phyloP scores from a whole-genome alignment of 1,140 invertebrate species.

The Lineus longissimus region DNA sequence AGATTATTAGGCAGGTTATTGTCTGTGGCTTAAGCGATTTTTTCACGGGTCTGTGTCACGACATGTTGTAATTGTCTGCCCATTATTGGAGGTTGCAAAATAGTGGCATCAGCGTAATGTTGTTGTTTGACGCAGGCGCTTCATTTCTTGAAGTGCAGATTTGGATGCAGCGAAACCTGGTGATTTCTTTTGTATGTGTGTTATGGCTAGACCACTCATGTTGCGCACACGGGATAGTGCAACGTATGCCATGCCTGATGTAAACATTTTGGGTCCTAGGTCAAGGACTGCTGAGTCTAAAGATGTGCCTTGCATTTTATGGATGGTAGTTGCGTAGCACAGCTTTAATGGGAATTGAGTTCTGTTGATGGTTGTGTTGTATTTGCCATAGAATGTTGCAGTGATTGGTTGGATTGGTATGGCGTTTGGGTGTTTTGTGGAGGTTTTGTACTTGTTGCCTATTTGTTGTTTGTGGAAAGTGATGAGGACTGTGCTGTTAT shows the following conservation, averaged over 20 bases:
- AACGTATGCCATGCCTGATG: neutral
- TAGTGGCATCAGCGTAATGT: too few species aligned
- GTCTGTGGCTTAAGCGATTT: too few species aligned
- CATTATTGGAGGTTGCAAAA: too few species aligned
- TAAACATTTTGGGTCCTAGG: neutral
- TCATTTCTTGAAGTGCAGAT: too few species aligned
- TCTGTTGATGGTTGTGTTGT: neutral
- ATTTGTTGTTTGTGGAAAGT: neutral
- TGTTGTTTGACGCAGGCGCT: too few species aligned
- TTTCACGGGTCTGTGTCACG: too few species aligned
- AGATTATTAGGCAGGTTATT: too few species aligned
- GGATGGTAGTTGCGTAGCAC: neutral
- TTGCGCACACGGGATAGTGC: neutral
- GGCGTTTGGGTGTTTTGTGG: neutral
- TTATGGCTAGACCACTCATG: neutral
- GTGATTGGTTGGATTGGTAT: neutral
- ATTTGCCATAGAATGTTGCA: neutral
- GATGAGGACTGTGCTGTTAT: neutral
- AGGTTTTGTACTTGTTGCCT: neutral
- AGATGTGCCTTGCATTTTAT: slow-evolving; percentile 1
- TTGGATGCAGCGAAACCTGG: too few species aligned
- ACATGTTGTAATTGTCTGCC: too few species aligned
- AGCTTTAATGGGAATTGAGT: neutral
- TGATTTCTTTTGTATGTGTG: too few species aligned
- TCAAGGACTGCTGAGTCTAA: neutral